Evolutionary conservation across 2,888 invertebrate species (phyloP).

Genomic region (Drosophila helvetica): DNA sequence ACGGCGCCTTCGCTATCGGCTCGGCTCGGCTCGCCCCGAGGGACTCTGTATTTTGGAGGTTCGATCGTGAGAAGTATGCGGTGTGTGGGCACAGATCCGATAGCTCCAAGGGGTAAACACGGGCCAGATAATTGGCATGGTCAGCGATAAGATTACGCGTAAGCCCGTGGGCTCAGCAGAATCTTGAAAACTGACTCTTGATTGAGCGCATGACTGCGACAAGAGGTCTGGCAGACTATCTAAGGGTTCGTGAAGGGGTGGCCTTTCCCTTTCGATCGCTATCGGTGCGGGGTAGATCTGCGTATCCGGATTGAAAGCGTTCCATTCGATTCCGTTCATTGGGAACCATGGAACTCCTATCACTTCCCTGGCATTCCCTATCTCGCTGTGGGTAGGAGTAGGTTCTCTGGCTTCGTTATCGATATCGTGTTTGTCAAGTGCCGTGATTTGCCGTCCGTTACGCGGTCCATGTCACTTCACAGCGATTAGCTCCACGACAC

Average conservation of each 20-base stretch:
- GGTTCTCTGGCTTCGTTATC: constrained; percentile 32
- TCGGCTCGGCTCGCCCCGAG: not conserved
- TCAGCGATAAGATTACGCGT: constrained; percentile 30
- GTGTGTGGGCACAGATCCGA: no score
- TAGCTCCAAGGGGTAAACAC: not conserved
- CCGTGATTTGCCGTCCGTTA: constrained; percentile 50
- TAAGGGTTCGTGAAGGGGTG: not conserved
- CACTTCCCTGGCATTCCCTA: constrained; percentile 1
- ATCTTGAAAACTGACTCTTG: constrained; percentile 8
- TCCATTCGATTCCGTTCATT: constrained; percentile 11
- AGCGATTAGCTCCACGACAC: constrained; percentile 18
- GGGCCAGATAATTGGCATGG: not conserved
- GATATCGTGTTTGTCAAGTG: constrained; percentile 43
- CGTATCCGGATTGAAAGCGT: constrained; percentile 28
- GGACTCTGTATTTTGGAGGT: not conserved
- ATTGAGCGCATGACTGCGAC: constrained; percentile 7
- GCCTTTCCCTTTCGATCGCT: constrained; percentile 30
- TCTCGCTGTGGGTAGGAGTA: not conserved
- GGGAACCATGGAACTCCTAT: constrained; percentile 8
- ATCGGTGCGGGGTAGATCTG: not conserved
- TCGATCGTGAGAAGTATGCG: not conserved
- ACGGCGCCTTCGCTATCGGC: constrained; percentile 29
- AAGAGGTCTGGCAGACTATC: not conserved
- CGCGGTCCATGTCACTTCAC: constrained; percentile 24
- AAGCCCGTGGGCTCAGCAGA: constrained; percentile 8